Evolutionary conservation across 2,888 invertebrate species (phyloP), one percentile per base, ranked within the genome.

Genomic region (Masnerella sp.): DNA sequence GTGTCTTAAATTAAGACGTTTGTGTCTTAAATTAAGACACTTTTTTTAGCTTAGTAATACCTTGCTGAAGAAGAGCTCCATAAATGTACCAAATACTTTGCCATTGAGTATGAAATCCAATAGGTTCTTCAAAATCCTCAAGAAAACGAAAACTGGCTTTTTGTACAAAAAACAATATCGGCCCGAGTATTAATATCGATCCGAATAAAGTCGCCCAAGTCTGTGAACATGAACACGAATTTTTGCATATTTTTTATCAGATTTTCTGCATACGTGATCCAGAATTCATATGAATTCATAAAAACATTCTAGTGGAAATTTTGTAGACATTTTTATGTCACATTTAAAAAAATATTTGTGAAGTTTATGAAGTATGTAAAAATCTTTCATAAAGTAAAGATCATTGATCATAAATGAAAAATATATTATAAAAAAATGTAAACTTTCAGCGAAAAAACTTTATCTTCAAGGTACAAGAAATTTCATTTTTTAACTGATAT

Each of bases 31-130:
- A 14, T 14, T 4, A 38, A 14, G 3, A 38, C 4, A 38, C 38
- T n/a, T 3, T n/a, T n/a, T n/a, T n/a, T n/a, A n/a, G n/a, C n/a
- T n/a, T 5, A 38, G 18, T 45, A 17, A 34, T 79, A 95, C 96
- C 96, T 92, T 97, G 96, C 81, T 97, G 96, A 32, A 97, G 89
- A 52, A 97, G 88, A 1, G 97, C 96, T 0, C 97, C 97, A 82
- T 95, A 97, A 83, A 96, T 91, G 82, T 97, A 97, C 95, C 95
- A 95, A 32, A 94, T 89, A 80, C 95, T 95, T 81, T 94, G 93
- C 88, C 89, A 89, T 52, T 88, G 88, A 2, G 87, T 82, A 8
- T 80, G 79, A 2, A 87, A 79, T 0, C 80, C 81, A 3, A 71
- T 17, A n/a, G 65, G 25, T 5, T 78, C 74, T 11, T 67, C 43